phyloP scores from a whole-genome alignment of 2,888 invertebrate genomes.

The Epinotia nisella region DNA sequence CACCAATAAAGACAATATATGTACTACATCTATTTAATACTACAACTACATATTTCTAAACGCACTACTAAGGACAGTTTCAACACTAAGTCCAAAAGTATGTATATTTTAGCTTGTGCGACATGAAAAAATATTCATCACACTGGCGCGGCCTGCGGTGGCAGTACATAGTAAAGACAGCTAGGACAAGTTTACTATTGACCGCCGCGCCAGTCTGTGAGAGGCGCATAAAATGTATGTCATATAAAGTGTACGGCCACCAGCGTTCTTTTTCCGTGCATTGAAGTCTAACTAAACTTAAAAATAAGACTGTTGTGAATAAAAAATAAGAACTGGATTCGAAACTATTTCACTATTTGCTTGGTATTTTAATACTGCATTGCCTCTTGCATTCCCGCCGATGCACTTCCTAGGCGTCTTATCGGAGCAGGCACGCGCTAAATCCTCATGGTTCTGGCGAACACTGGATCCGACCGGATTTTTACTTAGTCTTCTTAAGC shows the following conservation, averaged over 20 bases:
- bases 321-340: neutral
- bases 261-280: too few species aligned
- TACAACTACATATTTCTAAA: too few species aligned
- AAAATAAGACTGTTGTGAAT: neutral
- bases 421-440: slow-evolving; percentile 26
- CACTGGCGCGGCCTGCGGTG: too few species aligned
- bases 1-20: too few species aligned
- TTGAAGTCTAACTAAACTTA: neutral
- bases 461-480: slow-evolving; percentile 4
- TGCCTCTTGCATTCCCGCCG: slow-evolving; percentile 1
- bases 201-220: too few species aligned
- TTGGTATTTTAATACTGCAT: slow-evolving; percentile 10
- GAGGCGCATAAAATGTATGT: too few species aligned
- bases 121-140: neutral
- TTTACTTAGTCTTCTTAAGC: slow-evolving; percentile 11
- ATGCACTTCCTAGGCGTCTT: slow-evolving; percentile 31
- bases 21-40: too few species aligned
- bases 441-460: slow-evolving; percentile 9
- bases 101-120: too few species aligned
- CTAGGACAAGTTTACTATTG: too few species aligned
- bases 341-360: neutral
- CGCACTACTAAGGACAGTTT: neutral
- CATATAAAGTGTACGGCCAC: too few species aligned
- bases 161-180: too few species aligned
- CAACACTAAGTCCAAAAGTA: neutral